Conservation (phyloP, 2,797 vertebrate species). For the Garrulus glandarius region DNA sequence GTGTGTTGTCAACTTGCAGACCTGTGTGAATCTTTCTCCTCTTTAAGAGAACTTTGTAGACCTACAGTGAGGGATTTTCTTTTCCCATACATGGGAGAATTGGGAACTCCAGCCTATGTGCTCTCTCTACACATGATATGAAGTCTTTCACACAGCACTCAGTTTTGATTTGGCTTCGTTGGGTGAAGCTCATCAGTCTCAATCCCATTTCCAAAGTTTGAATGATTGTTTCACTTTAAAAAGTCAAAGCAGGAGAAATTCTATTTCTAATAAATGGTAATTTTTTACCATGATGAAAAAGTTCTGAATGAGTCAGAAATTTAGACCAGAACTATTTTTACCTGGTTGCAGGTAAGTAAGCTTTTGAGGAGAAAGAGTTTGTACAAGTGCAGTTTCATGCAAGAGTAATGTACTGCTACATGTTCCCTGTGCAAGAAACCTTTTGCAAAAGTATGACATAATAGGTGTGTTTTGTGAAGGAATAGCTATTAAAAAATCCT, state of each 20-base stretch:
- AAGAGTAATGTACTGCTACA: neutral
- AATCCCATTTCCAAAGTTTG: neutral
- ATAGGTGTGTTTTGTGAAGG: neutral
- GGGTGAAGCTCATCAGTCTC: neutral
- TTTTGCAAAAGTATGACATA: neutral
- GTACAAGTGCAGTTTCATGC: neutral
- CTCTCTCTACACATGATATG: rapidly evolving
- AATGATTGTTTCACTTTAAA: neutral
- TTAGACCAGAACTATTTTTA: neutral
- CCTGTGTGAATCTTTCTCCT: neutral
- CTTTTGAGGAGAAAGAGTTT: neutral
- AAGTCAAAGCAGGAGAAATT: neutral
- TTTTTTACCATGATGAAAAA: neutral
- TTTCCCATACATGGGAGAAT: neutral
- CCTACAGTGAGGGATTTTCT: neutral
- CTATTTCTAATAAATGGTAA: neutral
- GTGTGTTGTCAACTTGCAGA: neutral
- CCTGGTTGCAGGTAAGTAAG: neutral
- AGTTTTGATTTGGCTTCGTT: neutral
- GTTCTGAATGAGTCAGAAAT: neutral
- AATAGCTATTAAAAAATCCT: neutral
- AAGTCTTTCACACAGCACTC: neutral
- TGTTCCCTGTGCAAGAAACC: neutral
- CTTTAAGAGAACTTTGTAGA: neutral
- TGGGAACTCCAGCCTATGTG: rapidly evolving